phyloP scores from a whole-genome alignment of 23 tunicate species.

The Ascidia mentula region DNA sequence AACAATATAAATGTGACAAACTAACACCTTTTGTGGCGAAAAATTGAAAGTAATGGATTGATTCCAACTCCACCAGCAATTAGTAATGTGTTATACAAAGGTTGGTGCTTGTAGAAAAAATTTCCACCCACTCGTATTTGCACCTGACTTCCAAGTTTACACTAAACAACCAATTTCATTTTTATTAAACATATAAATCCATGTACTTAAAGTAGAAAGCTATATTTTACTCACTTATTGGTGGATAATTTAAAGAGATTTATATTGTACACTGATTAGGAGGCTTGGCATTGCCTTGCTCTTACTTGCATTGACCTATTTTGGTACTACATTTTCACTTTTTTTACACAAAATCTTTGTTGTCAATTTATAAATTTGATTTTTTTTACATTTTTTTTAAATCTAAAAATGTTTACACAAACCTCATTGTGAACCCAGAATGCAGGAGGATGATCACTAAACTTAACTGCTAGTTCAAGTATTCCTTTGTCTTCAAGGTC shows the following conservation, averaged over 20 bases:
- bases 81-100: slow-evolving; percentile 35
- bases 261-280: too few relatives aligned
- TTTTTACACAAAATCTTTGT: not conserved
- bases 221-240: too few relatives aligned
- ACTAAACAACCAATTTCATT: too few relatives aligned
- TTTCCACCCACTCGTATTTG: slow-evolving; percentile 81
- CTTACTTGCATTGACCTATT: too few relatives aligned
- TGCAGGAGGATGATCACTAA: slow-evolving; percentile 77
- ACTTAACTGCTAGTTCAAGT: slow-evolving; percentile 70
- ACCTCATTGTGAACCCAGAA: slow-evolving; percentile 73
- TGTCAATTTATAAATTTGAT: not conserved
- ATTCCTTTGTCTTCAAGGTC: slow-evolving; percentile 19
- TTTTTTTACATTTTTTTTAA: too few relatives aligned
- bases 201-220: too few relatives aligned
- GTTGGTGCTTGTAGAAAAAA: slow-evolving; percentile 35
- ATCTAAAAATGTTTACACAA: not conserved
- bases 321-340: too few relatives aligned
- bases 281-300: too few relatives aligned
- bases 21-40: slow-evolving; percentile 66
- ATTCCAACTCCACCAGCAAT: slow-evolving; percentile 97
- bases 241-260: too few relatives aligned
- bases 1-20: not conserved
- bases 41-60: slow-evolving; percentile 83
- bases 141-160: slow-evolving; percentile 47
- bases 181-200: too few relatives aligned